A percentile compares a stretch with the other conserved stretches of the same genome.
Evolutionary conservation across 2,888 invertebrate species (phyloP).

Genomic region (Melipona beecheii): DNA sequence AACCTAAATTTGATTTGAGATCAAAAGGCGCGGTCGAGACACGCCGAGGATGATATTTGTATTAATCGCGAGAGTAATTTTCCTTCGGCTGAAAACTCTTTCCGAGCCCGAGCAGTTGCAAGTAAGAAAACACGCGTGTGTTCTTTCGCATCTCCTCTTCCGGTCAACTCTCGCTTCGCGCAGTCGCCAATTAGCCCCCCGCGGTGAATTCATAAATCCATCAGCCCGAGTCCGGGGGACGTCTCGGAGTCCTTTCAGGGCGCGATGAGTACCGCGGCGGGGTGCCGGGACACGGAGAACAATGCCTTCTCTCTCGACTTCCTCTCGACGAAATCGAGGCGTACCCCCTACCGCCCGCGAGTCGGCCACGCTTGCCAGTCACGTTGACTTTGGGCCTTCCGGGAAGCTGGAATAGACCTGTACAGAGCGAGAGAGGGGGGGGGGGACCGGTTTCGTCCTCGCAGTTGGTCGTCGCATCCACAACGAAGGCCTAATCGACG

Average conservation of each 20-base stretch:
- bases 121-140: not conserved
- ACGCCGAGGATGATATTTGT: no score
- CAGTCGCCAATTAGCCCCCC: slow-evolving; percentile 78
- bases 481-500: slow-evolving; percentile 39
- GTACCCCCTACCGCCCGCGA: slow-evolving; percentile 34
- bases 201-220: slow-evolving; percentile 78
- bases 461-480: slow-evolving; percentile 14
- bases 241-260: slow-evolving; percentile 58
- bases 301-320: slow-evolving; percentile 48
- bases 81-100: not conserved
- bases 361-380: slow-evolving; percentile 51
- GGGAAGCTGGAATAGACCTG: not conserved
- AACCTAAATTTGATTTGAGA: no score
- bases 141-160: not conserved
- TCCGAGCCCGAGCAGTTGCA: slow-evolving; percentile 27
- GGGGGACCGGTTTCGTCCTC: slow-evolving; percentile 18
- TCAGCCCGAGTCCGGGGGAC: slow-evolving; percentile 50
- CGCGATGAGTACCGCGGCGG: slow-evolving; percentile 76
- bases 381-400: slow-evolving; percentile 24
- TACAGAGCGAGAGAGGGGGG: not conserved
- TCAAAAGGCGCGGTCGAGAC: no score
- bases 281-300: slow-evolving; percentile 66
- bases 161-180: slow-evolving; percentile 62
- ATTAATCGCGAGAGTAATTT: no score
- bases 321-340: slow-evolving; percentile 46